Evolutionary conservation across 2,888 invertebrate species (phyloP).

Genomic region (Hedya salicella): DNA sequence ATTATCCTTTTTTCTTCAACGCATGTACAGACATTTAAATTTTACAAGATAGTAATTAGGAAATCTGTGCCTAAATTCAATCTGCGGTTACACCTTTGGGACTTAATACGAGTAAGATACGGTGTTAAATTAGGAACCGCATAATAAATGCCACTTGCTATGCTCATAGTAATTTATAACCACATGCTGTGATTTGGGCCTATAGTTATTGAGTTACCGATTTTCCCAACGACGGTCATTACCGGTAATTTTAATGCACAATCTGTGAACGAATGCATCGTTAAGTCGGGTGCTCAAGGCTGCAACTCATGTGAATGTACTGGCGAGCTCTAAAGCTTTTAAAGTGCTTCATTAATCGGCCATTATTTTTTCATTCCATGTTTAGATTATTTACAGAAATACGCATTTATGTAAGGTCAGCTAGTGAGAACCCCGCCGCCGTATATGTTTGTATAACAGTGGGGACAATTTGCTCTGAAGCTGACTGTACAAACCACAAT

Average conservation of each 20-base stretch:
- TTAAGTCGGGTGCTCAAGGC: conserved; percentile 51
- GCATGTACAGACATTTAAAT: no score
- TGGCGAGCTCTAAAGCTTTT: conserved; percentile 4
- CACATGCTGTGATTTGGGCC: conserved; percentile 16
- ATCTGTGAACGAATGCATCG: conserved; percentile 53
- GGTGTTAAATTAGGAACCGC: conserved; percentile 1
- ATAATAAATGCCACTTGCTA: conserved; percentile 2
- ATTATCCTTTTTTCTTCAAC: no score
- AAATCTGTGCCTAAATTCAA: no score
- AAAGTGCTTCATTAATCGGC: background rate
- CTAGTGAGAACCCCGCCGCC: no score
- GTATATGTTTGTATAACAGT: no score
- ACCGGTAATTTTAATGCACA: conserved; percentile 57
- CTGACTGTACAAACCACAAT: no score
- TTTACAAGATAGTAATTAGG: no score
- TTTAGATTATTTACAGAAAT: no score
- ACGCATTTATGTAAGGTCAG: no score
- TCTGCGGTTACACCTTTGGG: no score
- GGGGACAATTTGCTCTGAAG: no score
- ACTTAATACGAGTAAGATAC: background rate
- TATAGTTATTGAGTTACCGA: conserved; percentile 48
- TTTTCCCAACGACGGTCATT: conserved; percentile 54
- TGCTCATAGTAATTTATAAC: conserved; percentile 13
- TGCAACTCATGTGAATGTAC: conserved; percentile 12
- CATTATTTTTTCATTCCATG: no score